phyloP scores from a whole-genome alignment of 2,797 vertebrate species.

The Lycodopsis pacificus region DNA sequence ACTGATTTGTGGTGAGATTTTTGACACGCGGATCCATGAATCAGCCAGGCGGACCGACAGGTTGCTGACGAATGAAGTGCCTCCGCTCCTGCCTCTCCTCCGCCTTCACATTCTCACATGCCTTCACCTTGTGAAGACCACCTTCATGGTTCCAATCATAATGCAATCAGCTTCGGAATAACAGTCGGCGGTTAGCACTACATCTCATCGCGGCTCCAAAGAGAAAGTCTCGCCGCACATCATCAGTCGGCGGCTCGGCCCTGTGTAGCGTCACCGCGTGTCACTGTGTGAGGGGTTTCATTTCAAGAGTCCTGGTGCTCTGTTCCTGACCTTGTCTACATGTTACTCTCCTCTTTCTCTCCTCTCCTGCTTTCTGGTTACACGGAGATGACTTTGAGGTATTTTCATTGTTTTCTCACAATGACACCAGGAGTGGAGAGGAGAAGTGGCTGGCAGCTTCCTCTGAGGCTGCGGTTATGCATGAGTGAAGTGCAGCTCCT shows the following conservation, averaged over 20 bases:
- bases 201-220: conserved; percentile 37
- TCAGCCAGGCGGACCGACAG: conserved; percentile 59
- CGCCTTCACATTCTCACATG: conserved; percentile 42
- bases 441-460: conserved; percentile 54
- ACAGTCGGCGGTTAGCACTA: conserved; percentile 43
- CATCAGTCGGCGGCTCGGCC: conserved; percentile 38
- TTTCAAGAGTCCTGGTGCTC: background rate
- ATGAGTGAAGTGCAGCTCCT: conserved; percentile 58
- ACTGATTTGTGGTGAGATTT: conserved; percentile 72
- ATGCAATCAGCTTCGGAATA: conserved; percentile 49
- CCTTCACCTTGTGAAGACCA: conserved; percentile 47
- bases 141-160: conserved; percentile 71
- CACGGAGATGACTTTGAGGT: conserved; percentile 20
- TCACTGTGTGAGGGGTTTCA: conserved; percentile 12
- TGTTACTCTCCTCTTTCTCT: background rate
- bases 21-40: conserved; percentile 69
- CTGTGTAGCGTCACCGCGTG: conserved; percentile 46
- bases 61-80: conserved; percentile 74
- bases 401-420: conserved; percentile 6
- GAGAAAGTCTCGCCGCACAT: conserved; percentile 37
- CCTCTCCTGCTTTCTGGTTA: conserved; percentile 15
- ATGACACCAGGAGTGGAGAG: conserved; percentile 57
- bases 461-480: conserved; percentile 61
- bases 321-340: background rate
- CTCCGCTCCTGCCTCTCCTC: conserved; percentile 44